A percentile compares a stretch with the other conserved stretches of the same genome.
These are phyloP conservation scores for Tuberolachnus salignus DNA, from an alignment of 2,888 invertebrate genomes.

Conservation along the genomic window DNA sequence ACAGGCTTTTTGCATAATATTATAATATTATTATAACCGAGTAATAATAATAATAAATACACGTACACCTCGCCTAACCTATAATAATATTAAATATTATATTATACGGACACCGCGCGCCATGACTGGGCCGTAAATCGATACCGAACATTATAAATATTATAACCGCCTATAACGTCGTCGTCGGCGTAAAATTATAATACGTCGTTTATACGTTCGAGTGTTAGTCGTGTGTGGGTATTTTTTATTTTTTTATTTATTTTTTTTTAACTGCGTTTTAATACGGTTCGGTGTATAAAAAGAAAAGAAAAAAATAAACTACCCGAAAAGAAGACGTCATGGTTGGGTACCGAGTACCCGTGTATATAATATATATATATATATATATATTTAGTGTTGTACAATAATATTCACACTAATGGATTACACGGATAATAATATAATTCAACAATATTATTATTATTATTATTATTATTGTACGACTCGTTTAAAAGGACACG, in stretches of 20 bases:
- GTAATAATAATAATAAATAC: too few relatives aligned
- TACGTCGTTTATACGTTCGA: background rate
- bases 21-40: too few relatives aligned
- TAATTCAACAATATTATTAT: too few relatives aligned
- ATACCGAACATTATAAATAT: background rate
- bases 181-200: too few relatives aligned
- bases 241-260: background rate
- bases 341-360: too few relatives aligned
- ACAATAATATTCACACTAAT: slow-evolving; percentile 33
- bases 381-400: background rate
- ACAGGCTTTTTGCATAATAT: slow-evolving; percentile 55
- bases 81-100: background rate
- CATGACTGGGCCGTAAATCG: background rate
- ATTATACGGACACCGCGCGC: background rate
- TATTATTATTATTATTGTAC: too few relatives aligned
- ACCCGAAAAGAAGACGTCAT: slow-evolving; percentile 12
- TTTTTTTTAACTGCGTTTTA: slow-evolving; percentile 11
- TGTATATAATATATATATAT: background rate
- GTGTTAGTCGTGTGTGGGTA: background rate
- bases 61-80: background rate
- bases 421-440: slow-evolving; percentile 38
- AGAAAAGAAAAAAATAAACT: background rate
- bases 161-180: background rate
- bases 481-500: background rate
- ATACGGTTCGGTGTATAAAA: background rate